These are phyloP conservation scores for Diadophis punctatus DNA, from an alignment of 2,113 vertebrate species.

Conservation along the genomic window DNA sequence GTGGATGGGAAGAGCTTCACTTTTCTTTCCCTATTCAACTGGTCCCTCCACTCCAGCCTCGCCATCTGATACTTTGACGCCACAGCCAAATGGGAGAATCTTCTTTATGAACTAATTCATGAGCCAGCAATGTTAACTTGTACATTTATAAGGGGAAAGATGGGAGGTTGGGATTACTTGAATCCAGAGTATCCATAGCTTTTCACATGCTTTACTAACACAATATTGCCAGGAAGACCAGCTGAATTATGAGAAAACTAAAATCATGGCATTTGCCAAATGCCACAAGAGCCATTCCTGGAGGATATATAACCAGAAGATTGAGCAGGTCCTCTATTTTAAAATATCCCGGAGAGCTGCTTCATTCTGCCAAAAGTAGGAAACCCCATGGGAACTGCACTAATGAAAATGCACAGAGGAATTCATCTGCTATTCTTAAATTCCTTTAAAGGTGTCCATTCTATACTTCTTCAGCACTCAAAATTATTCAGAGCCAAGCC, in stretches of 20 bases:
- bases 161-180: background rate
- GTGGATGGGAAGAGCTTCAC: background rate
- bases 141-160: background rate
- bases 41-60: background rate
- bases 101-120: background rate
- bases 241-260: background rate
- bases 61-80: background rate
- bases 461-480: too few relatives aligned
- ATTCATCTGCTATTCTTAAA: too few relatives aligned
- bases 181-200: background rate
- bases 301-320: too few relatives aligned
- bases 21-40: background rate
- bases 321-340: too few relatives aligned
- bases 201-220: background rate
- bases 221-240: background rate
- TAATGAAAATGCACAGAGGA: too few relatives aligned
- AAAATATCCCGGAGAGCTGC: too few relatives aligned
- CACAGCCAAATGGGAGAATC: background rate
- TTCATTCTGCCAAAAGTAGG: too few relatives aligned
- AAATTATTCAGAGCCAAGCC: too few relatives aligned
- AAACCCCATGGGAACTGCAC: too few relatives aligned
- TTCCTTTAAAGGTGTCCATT: too few relatives aligned
- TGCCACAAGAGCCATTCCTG: too few relatives aligned
- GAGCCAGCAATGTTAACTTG: background rate
- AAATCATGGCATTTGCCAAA: too few relatives aligned